phyloP scores from a whole-genome alignment of 1,140 invertebrate genomes.

The Rhizoglyphus robini region DNA sequence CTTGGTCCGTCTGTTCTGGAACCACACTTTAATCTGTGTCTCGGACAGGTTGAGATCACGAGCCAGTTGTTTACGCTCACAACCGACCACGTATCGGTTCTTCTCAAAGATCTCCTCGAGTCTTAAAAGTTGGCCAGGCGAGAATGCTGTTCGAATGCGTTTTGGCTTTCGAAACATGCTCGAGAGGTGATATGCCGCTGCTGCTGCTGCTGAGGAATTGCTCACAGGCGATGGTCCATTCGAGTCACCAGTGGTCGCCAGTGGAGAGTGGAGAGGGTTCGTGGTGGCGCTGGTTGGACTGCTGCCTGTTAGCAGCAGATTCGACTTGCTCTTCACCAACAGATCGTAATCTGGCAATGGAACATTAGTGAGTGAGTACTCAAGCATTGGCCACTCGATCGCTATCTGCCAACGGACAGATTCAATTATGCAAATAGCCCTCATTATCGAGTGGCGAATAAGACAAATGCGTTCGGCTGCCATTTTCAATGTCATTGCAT shows the following conservation, averaged over 20 bases:
- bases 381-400: too few relatives aligned
- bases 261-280: neutral
- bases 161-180: constrained; percentile 38
- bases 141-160: constrained; percentile 82
- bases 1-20: constrained; percentile 83
- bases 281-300: neutral
- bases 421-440: constrained; percentile 3
- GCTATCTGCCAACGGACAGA: too few relatives aligned
- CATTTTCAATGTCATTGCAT: constrained; percentile 9
- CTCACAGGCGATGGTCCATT: neutral
- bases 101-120: constrained; percentile 79
- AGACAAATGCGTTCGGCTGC: constrained; percentile 6
- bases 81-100: constrained; percentile 94
- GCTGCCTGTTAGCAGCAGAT: neutral
- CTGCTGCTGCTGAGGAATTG: neutral
- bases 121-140: constrained; percentile 74
- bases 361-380: neutral
- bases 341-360: neutral
- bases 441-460: constrained; percentile 5
- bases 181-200: constrained; percentile 4
- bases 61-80: constrained; percentile 73
- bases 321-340: neutral
- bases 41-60: constrained; percentile 74
- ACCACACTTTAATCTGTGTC: constrained; percentile 94
- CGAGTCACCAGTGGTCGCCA: neutral